Percentiles rank a stretch among this genome's conserved stretches.
These are phyloP conservation scores for Pelodiscus sinensis DNA, from an alignment of 2,113 vertebrate species.

Conservation along the genomic window DNA sequence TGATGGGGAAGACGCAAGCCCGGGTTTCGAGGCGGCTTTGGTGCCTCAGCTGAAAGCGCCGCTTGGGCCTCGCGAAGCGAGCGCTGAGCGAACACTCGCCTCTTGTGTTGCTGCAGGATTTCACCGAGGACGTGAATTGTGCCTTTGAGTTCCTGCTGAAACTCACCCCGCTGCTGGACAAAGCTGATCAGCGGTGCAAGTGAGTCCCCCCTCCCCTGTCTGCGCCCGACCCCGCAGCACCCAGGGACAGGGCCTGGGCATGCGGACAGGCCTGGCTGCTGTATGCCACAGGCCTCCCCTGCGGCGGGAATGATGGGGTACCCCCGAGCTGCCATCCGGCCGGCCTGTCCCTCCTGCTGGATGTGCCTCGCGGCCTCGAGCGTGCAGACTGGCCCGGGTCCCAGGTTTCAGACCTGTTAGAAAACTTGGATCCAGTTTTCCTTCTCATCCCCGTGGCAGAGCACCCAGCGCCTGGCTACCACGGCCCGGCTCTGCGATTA, in stretches of 20 bases:
- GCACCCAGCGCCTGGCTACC: background rate
- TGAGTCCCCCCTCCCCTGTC: constrained; percentile 59
- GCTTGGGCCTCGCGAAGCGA: background rate
- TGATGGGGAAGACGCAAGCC: background rate
- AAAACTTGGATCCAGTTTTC: background rate
- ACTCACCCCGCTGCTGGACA: constrained; percentile 94
- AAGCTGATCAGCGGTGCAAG: constrained; percentile 98
- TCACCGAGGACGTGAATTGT: constrained; percentile 92
- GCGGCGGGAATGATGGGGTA: background rate
- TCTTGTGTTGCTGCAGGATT: constrained; percentile 82
- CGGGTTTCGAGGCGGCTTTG: background rate
- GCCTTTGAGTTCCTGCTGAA: constrained; percentile 95
- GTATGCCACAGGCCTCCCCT: fast-evolving
- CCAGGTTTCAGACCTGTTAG: background rate
- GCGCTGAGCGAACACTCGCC: background rate
- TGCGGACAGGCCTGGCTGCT: fast-evolving
- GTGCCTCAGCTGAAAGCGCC: background rate
- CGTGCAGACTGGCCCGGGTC: background rate
- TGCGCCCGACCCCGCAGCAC: background rate
- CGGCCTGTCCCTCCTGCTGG: background rate
- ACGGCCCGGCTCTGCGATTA: background rate
- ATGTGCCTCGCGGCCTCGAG: background rate
- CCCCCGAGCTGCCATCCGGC: background rate
- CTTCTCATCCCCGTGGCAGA: background rate
- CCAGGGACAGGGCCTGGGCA: fast-evolving